Base-by-base conservation (phyloP, 2,888 invertebrate species). In the Drosophila mercatorum region DNA sequence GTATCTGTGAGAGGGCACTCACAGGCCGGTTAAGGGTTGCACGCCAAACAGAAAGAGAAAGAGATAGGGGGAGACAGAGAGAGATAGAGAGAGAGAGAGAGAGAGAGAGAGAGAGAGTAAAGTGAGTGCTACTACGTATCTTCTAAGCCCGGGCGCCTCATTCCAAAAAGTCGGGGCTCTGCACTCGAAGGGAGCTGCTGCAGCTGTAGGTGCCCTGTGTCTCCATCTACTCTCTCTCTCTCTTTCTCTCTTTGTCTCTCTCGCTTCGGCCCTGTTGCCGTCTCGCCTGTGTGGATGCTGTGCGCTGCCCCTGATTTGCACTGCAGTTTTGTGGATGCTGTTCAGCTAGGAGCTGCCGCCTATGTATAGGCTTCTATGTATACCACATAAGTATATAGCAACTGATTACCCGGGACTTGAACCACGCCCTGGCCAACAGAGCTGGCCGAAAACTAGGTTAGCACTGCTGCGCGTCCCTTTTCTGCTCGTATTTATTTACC, bases 341-440 rank as follows among this genome's bases (percentile, higher is more conserved):
- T 83, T 75, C 43, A 60, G 64, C 68, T 66, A 34, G 47, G 41
- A 44, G 43, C 38, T 36, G 61, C 34, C 40, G 41, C 57, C 58
- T 73, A 64, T 75, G 34, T 72, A 67, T 53, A 38, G 22, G 34
- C 61, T 46, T 62, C 49, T 53, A n/a, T 38, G 47, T 49, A 49
- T n/a, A 49, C 47, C 47, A 31, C n/a, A 49, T 47, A 47, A 6
- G 14, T 31, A 31, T 49, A 49, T 46, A 67, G 46, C 59, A 66
- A 76, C 56, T 69, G 88, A 68, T 85, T 86, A 89, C 90, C 85
- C 88, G 85, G 85, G 85, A 89, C 86, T 88, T 78, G 81, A 86
- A 86, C 86, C 86, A 86, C 86, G 86, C 86, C 86, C 86, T 86
- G 86, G 68, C 88, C 82, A 84, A 86, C 71, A 67, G 68, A 73